phyloP scores from a whole-genome alignment of 1,140 invertebrate genomes.

The Drosophila oshimai region DNA sequence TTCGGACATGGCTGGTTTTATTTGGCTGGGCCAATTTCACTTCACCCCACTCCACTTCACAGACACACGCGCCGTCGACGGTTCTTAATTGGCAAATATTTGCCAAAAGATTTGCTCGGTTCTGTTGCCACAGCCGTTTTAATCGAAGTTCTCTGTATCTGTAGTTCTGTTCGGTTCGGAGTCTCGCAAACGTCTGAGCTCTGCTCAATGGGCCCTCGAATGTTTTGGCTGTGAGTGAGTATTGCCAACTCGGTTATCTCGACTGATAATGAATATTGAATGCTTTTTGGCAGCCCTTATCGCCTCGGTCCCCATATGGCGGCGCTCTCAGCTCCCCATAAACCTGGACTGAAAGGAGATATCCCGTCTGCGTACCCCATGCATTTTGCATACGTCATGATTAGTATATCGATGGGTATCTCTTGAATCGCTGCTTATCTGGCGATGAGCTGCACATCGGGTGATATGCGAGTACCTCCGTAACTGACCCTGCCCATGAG shows the following conservation, averaged over 20 bases:
- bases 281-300: constrained; percentile 64
- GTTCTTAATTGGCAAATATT: constrained; percentile 65
- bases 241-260: constrained; percentile 59
- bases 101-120: constrained; percentile 46
- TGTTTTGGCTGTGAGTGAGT: constrained; percentile 21
- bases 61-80: constrained; percentile 34
- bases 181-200: constrained; percentile 60
- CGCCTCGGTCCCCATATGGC: constrained; percentile 41
- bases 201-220: constrained; percentile 15
- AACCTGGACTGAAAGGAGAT: constrained; percentile 1
- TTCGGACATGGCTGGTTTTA: constrained; percentile 51
- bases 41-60: constrained; percentile 19
- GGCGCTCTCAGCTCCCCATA: not conserved
- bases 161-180: constrained; percentile 48
- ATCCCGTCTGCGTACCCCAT: not conserved
- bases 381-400: constrained; percentile 50
- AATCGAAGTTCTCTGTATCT: constrained; percentile 17
- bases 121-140: constrained; percentile 68
- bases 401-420: constrained; percentile 14
- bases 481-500: constrained; percentile 59
- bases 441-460: constrained; percentile 15
- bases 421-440: constrained; percentile 17
- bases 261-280: constrained; percentile 72
- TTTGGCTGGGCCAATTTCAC: constrained; percentile 5
- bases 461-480: not conserved